Percentiles rank a stretch among this genome's conserved stretches.
Conservation (phyloP, 30 jellyfish, hydroid and myxozoan genomes). For the Chironex yamaguchii region DNA sequence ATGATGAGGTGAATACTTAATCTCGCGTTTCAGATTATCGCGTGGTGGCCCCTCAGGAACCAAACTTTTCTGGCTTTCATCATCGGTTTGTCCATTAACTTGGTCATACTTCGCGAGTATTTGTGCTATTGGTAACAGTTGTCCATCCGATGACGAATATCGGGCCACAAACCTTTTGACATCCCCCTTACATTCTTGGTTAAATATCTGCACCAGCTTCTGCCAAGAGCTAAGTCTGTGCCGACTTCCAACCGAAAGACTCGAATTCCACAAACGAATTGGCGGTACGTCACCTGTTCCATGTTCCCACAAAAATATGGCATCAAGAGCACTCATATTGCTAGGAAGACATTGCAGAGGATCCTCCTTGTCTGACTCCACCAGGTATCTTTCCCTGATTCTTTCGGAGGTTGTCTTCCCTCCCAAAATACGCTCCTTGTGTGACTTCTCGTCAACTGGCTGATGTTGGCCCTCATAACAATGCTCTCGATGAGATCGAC, state of each 20-base stretch:
- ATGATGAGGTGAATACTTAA: neutral
- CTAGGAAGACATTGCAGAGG: neutral
- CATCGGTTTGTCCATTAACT: neutral
- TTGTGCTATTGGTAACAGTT: conserved; percentile 64
- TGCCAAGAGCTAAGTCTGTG: conserved; percentile 66
- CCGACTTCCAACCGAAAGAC: conserved; percentile 54
- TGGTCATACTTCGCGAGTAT: conserved; percentile 28
- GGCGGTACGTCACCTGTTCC: conserved; percentile 91
- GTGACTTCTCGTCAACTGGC: neutral
- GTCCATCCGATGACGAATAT: conserved; percentile 64
- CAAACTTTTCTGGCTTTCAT: neutral
- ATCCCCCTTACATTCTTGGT: conserved; percentile 69
- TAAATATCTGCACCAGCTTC: conserved; percentile 61
- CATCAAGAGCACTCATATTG: conserved; percentile 58
- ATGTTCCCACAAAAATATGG: conserved; percentile 84
- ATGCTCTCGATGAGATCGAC: neutral
- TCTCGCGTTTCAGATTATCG: neutral
- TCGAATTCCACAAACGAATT: conserved; percentile 69
- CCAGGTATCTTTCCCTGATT: neutral
- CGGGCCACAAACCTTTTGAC: conserved; percentile 59
- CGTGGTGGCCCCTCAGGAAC: neutral
- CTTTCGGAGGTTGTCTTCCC: neutral
- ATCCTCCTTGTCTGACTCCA: neutral
- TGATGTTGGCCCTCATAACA: neutral
- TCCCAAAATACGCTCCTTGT: neutral